These are phyloP conservation scores for Octodon degus DNA, from an alignment of 2,113 vertebrate genomes.

Conservation along the genomic window DNA sequence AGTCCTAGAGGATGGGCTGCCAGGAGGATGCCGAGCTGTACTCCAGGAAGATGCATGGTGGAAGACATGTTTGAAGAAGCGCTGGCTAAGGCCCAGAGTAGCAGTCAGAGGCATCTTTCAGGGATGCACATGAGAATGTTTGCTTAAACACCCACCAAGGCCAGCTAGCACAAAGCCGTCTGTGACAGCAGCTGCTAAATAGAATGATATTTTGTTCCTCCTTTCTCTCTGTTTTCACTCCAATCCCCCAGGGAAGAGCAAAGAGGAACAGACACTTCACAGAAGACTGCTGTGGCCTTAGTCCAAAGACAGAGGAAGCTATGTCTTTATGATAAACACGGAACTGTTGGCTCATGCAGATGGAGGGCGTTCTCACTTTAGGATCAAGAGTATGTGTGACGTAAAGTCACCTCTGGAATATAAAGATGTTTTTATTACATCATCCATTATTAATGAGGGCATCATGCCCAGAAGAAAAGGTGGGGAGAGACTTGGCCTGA, in stretches of 20 bases:
- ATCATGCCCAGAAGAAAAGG: not conserved
- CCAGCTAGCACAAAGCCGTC: not conserved
- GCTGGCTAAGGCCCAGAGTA: rapidly evolving
- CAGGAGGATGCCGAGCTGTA: not conserved
- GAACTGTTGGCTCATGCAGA: not conserved
- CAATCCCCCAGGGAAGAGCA: not conserved
- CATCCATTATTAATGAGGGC: not conserved
- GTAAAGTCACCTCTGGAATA: not conserved
- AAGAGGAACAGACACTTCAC: not conserved
- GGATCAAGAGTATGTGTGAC: not conserved
- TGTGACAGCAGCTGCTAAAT: not conserved
- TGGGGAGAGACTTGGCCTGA: not conserved
- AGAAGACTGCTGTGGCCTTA: not conserved
- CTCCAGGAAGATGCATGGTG: not conserved
- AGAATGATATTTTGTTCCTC: not conserved
- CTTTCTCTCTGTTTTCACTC: not conserved
- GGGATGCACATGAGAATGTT: not conserved
- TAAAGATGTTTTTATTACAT: not conserved
- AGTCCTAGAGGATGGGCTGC: not conserved
- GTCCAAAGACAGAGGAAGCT: not conserved
- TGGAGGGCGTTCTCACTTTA: not conserved
- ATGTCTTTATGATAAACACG: not conserved
- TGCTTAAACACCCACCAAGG: not conserved
- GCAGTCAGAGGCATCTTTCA: not conserved
- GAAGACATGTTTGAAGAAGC: not conserved